Conservation (phyloP, 2,113 vertebrate genomes). For the Cynocephalus volans region DNA sequence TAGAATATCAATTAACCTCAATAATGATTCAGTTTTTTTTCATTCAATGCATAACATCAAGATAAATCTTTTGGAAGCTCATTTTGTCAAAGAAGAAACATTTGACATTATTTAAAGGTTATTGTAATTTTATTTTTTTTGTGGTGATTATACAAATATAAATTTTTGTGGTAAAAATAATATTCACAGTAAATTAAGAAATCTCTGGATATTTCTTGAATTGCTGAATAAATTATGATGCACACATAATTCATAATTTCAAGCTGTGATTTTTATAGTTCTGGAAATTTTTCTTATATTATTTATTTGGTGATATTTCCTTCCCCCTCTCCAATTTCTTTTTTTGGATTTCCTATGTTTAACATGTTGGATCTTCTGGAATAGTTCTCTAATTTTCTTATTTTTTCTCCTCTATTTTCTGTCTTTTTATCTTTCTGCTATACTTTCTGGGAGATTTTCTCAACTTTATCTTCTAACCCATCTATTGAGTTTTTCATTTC, state of each 20-base stretch:
- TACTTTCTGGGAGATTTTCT: not conserved
- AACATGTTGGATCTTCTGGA: not conserved
- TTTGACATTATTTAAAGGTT: not conserved
- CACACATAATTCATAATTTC: not conserved
- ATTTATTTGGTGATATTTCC: not conserved
- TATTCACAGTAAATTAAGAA: not conserved
- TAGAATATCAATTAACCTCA: not conserved
- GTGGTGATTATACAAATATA: not conserved
- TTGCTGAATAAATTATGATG: not conserved
- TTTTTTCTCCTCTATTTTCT: not conserved
- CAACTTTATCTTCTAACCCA: not conserved
- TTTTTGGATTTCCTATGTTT: not conserved
- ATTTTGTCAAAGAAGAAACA: not conserved
- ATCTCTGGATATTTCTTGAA: not conserved
- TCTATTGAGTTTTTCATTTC: not conserved
- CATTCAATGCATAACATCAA: not conserved
- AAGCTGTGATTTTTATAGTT: not conserved
- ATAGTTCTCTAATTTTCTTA: not conserved
- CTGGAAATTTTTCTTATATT: not conserved
- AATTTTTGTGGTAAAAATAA: not conserved
- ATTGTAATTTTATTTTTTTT: not conserved
- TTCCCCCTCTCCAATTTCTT: not conserved
- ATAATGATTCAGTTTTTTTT: not conserved
- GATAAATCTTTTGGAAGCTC: not conserved
- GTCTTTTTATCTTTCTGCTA: not conserved